phyloP scores from a whole-genome alignment of 2,888 invertebrate species.

The Molorchus minor region DNA sequence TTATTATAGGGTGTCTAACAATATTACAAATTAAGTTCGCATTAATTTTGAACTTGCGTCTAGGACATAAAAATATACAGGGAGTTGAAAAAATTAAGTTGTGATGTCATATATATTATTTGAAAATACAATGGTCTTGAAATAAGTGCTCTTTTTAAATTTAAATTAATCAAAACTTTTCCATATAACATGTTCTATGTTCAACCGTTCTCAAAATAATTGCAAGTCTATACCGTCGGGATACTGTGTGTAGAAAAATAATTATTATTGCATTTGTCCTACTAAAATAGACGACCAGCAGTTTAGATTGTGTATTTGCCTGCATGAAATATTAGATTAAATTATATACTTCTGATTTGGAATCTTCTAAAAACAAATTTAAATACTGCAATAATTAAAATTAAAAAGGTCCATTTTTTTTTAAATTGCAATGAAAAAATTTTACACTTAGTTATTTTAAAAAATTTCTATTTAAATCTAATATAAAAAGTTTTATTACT shows the following conservation, averaged over 20 bases:
- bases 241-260: no score
- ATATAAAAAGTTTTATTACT: no score
- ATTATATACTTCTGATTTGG: slow-evolving; percentile 34
- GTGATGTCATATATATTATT: background rate
- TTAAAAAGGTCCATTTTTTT: background rate
- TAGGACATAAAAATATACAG: no score
- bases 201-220: slow-evolving; percentile 5
- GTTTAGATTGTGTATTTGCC: slow-evolving; percentile 23
- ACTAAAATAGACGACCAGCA: slow-evolving; percentile 7
- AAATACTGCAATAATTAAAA: slow-evolving; percentile 27
- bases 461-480: no score
- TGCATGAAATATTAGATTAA: slow-evolving; percentile 31
- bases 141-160: background rate
- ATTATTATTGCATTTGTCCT: background rate
- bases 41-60: no score
- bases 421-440: no score
- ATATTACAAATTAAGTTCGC: no score
- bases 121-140: background rate
- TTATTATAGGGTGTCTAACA: no score
- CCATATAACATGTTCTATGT: background rate
- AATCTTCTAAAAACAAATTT: slow-evolving; percentile 19
- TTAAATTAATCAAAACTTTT: background rate
- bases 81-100: no score
- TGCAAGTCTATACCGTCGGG: slow-evolving; percentile 5
- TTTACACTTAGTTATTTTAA: no score